Base-by-base conservation (phyloP, 2,797 vertebrate species). In the Alauda arvensis region DNA sequence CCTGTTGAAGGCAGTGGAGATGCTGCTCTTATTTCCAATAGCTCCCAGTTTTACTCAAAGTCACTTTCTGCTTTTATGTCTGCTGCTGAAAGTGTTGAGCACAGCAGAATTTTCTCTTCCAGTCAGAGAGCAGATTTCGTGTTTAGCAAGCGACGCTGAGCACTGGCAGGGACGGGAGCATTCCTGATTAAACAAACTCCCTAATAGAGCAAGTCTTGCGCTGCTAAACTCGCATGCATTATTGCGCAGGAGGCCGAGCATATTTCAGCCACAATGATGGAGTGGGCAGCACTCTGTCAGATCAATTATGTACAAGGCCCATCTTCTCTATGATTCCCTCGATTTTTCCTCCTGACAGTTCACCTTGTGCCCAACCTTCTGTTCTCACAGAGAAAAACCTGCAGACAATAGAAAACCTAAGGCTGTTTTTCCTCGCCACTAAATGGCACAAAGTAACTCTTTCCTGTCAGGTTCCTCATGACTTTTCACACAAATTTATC, bases 291-390 rank as follows among this genome's bases (percentile, higher is more conserved):
- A 67, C 87, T 95, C 93, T 97, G 97, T 97, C 97, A 97, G 93
- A 96, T 97, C 95, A 97, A 95, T 97, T 96, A 96, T 96, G 96
- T 95, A 95, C 88, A 87, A 93, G 93, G 86, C 90, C 94, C 91
- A 84, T 97, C 96, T 96, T 96, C 95, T 95, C 91, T 83, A 94
- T 92, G 93, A 95, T 94, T 96, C 94, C 91, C 93, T 96, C 53
- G 23, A 95, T 95, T 94, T 94, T 96, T 95, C 89, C 96, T 96
- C 93, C 79, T 94, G 96, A 96, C 94, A 95, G 91, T 93, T 96
- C 96, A 96, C 96, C 96, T 96, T 96, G 95, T 94, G 92, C 86
- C 93, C 94, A 96, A 90, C 95, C 96, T 96, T 97, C 96, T 95
- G 95, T 96, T 96, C 93, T 96, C 71, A 61, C 12, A 11, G 89